Conservation (phyloP, 2,113 vertebrate species). For the Cyprinodon variegatus region DNA sequence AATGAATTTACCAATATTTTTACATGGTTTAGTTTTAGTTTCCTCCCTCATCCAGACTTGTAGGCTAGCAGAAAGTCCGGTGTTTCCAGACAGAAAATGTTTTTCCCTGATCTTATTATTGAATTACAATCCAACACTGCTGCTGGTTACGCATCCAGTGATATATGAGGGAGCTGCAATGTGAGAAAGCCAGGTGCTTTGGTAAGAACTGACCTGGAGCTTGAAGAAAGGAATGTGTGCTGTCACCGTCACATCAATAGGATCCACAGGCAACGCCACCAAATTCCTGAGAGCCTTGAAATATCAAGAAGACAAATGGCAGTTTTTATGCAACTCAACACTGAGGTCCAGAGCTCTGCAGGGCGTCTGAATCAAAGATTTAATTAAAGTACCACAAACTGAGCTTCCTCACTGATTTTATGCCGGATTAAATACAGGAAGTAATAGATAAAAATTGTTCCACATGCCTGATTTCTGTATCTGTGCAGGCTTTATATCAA, state of each 20-base stretch:
- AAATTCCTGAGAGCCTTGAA: conserved; percentile 80
- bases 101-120: not conserved
- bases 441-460: conserved; percentile 26
- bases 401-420: conserved; percentile 33
- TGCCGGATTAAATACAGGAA: conserved; percentile 19
- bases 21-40: not conserved
- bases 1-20: not conserved
- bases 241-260: conserved; percentile 74
- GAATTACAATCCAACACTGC: not conserved
- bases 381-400: conserved; percentile 22
- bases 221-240: conserved; percentile 78
- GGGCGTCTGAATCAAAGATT: conserved; percentile 28
- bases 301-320: conserved; percentile 49
- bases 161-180: not conserved
- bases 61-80: not conserved
- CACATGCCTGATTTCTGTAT: not conserved
- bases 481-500: not conserved
- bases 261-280: conserved; percentile 73
- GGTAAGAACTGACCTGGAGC: conserved; percentile 82
- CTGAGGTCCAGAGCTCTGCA: not conserved
- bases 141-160: not conserved
- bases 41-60: not conserved
- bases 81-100: too few relatives aligned
- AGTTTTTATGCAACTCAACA: conserved; percentile 28
- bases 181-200: not conserved